These are phyloP conservation scores for Myioborus miniatus DNA, from an alignment of 2,797 vertebrate genomes.

Conservation along the genomic window DNA sequence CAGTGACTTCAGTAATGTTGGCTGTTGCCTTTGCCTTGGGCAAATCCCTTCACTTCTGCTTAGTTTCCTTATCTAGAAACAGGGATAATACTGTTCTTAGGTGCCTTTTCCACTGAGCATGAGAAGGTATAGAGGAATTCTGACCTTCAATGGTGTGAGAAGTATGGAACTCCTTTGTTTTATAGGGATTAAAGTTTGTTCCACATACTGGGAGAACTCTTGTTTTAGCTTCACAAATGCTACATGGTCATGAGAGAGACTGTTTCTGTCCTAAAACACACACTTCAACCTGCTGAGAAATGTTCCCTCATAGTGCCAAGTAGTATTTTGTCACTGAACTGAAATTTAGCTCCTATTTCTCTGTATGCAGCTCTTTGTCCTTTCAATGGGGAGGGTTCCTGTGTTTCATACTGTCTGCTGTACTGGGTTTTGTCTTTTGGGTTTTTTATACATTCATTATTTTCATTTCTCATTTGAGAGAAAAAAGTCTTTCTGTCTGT, in stretches of 20 bases:
- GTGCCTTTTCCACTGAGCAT: neutral
- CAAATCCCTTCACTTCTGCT: neutral
- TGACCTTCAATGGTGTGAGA: neutral
- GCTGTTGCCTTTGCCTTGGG: neutral
- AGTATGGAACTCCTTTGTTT: neutral
- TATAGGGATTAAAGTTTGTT: neutral
- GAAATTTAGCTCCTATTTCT: neutral
- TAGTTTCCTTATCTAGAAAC: neutral
- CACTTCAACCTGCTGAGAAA: neutral
- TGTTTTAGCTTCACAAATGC: neutral
- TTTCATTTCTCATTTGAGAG: neutral
- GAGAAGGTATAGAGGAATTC: neutral
- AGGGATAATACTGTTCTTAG: neutral
- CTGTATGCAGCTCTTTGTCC: neutral
- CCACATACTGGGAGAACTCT: neutral
- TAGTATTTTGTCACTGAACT: neutral
- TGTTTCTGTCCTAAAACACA: neutral
- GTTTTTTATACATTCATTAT: neutral
- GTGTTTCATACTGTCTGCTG: neutral
- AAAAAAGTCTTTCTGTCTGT: neutral
- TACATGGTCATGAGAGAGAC: accelerated
- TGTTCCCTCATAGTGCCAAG: neutral
- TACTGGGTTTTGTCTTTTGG: neutral
- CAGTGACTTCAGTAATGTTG: neutral
- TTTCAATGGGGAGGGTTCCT: neutral